Conservation (phyloP, 2,888 invertebrate species). For the Trisateles emortualis region DNA sequence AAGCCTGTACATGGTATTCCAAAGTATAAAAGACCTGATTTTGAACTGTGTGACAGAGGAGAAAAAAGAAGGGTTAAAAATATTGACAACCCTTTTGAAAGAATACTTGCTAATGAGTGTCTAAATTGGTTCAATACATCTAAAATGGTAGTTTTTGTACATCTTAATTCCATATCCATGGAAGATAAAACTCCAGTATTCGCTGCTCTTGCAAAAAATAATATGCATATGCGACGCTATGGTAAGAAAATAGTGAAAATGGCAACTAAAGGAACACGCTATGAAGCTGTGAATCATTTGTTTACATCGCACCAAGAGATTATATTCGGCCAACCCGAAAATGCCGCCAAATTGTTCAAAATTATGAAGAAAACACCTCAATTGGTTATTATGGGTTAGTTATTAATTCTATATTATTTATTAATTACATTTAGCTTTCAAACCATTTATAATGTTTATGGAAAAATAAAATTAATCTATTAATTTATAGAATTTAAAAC, state of each 20-base stretch:
- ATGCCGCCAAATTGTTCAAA: slow-evolving; percentile 88
- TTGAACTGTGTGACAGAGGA: slow-evolving; percentile 83
- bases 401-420: not conserved
- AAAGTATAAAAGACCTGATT: slow-evolving; percentile 74
- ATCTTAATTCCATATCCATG: slow-evolving; percentile 90
- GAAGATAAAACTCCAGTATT: slow-evolving; percentile 89
- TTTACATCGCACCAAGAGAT: slow-evolving; percentile 89
- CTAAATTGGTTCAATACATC: slow-evolving; percentile 90
- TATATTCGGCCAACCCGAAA: slow-evolving; percentile 90
- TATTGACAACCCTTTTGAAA: slow-evolving; percentile 90
- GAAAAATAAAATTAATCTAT: no score
- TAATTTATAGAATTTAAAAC: no score
- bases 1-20: slow-evolving; percentile 87
- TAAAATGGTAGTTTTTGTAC: slow-evolving; percentile 90
- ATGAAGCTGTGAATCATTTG: slow-evolving; percentile 88
- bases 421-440: no score
- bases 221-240: slow-evolving; percentile 90
- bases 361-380: slow-evolving; percentile 91
- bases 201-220: slow-evolving; percentile 88
- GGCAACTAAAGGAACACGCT: slow-evolving; percentile 90
- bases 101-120: slow-evolving; percentile 91
- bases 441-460: no score
- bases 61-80: slow-evolving; percentile 53
- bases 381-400: slow-evolving; percentile 89
- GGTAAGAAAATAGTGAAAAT: slow-evolving; percentile 88